phyloP scores from a whole-genome alignment of 2,113 vertebrate species.

The Potamarius usumacintae region DNA sequence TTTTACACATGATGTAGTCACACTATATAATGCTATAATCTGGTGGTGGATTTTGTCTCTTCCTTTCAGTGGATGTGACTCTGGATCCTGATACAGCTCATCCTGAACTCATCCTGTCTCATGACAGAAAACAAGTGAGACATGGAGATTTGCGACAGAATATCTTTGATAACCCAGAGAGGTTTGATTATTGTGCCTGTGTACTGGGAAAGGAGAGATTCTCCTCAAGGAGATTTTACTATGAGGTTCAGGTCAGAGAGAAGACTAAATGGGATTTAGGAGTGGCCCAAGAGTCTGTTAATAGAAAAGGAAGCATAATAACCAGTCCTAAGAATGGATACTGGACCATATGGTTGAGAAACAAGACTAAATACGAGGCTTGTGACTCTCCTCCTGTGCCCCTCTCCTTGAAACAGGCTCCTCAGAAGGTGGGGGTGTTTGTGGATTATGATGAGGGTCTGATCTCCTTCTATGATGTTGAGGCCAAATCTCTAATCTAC shows the following conservation, averaged over 20 bases:
- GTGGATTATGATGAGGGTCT: neutral
- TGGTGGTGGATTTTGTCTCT: neutral
- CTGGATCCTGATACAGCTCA: neutral
- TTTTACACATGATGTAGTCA: too few species aligned
- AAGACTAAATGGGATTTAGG: conserved; percentile 4
- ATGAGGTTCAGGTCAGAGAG: neutral
- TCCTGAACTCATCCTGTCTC: conserved; percentile 6
- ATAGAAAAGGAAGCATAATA: neutral
- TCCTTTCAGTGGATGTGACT: conserved; percentile 2
- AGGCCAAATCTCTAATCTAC: neutral
- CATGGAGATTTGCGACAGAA: neutral
- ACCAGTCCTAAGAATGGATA: neutral
- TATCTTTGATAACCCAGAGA: neutral
- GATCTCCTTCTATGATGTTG: neutral
- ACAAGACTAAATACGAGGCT: neutral
- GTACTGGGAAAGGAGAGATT: neutral
- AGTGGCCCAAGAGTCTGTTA: neutral
- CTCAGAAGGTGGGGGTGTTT: conserved; percentile 5
- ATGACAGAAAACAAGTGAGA: conserved; percentile 5
- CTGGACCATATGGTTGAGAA: neutral
- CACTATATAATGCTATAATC: neutral
- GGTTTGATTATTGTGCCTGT: neutral
- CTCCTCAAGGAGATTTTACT: neutral
- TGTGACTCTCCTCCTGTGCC: neutral
- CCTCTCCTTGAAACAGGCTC: neutral